Conservation (phyloP, 2,113 vertebrate genomes). For the Stegostoma tigrinum region DNA sequence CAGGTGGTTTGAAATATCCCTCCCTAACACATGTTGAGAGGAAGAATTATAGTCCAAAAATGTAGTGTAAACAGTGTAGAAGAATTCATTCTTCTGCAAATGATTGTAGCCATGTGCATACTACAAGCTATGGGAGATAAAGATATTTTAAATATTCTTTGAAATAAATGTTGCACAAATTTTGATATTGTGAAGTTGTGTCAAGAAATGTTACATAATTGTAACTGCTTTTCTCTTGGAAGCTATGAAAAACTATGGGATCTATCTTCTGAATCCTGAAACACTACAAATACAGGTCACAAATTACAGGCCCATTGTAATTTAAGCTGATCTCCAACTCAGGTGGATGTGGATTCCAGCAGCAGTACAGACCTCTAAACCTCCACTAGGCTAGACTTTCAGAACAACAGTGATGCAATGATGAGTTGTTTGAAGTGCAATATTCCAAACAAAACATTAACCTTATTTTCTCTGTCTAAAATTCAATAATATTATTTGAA, state of each 20-base stretch:
- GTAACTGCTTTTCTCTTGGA: too few species aligned
- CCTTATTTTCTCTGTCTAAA: background rate
- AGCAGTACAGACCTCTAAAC: background rate
- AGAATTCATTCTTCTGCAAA: background rate
- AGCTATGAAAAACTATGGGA: background rate
- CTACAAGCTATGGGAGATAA: background rate
- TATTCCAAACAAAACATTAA: background rate
- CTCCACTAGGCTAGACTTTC: background rate
- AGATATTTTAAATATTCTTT: background rate
- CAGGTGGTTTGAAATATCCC: constrained; percentile 72
- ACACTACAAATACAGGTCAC: background rate
- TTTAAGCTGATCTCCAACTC: background rate
- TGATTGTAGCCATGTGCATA: background rate
- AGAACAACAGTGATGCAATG: background rate
- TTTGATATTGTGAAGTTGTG: background rate
- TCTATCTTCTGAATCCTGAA: background rate
- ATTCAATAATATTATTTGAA: background rate
- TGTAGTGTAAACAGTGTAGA: constrained; percentile 58
- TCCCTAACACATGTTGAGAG: constrained; percentile 60
- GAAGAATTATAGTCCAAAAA: constrained; percentile 53
- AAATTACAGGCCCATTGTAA: background rate
- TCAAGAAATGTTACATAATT: background rate
- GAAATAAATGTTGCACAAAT: background rate
- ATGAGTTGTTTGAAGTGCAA: background rate
- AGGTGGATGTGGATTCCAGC: background rate